Conservation (phyloP, 2,113 vertebrate species). For the Pachycephala philippinensis region DNA sequence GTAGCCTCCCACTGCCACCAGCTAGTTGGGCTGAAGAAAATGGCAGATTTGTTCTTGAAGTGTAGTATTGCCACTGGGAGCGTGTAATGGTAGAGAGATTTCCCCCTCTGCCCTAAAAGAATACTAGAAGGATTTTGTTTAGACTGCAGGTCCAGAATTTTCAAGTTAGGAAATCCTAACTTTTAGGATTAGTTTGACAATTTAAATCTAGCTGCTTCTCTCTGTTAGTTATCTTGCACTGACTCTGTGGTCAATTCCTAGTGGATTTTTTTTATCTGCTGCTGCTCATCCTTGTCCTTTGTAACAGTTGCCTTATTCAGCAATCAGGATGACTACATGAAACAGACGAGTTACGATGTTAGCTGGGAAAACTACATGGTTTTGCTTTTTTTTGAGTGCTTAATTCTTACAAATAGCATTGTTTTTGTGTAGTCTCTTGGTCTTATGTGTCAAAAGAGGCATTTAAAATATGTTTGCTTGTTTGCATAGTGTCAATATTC, state of each 20-base stretch:
- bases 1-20: neutral
- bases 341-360: neutral
- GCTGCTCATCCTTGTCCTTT: neutral
- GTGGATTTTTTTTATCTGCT: neutral
- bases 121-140: neutral
- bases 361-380: neutral
- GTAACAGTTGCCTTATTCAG: neutral
- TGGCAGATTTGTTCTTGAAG: neutral
- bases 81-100: neutral
- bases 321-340: fast-evolving
- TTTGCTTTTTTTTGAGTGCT: neutral
- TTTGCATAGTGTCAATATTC: neutral
- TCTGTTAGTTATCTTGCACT: neutral
- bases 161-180: neutral
- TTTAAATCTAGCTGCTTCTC: neutral
- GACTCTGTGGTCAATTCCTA: neutral
- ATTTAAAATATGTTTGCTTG: neutral
- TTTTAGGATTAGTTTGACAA: neutral
- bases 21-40: neutral
- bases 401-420: neutral
- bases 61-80: neutral
- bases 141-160: neutral
- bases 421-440: neutral
- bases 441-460: neutral
- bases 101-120: fast-evolving